Conservation (phyloP, 1,140 invertebrate species). For the Idris sp. region DNA sequence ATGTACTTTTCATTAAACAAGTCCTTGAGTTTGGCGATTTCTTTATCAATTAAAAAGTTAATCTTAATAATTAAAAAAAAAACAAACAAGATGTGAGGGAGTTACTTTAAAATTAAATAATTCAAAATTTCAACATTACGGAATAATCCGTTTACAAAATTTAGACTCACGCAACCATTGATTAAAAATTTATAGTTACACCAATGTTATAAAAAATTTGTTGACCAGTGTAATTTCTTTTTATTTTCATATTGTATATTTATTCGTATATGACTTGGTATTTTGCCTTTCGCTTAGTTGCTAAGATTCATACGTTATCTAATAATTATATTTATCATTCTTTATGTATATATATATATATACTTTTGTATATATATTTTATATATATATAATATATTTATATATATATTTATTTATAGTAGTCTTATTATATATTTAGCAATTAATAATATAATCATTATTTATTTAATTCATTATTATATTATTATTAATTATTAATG, state of each 20-base stretch:
- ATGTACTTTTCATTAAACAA: no score
- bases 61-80: no score
- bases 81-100: no score
- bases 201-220: no score
- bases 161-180: no score
- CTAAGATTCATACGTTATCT: slow-evolving; percentile 73
- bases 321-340: slow-evolving; percentile 73
- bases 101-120: no score
- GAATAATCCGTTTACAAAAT: no score
- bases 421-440: slow-evolving; percentile 75
- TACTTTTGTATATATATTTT: slow-evolving; percentile 56
- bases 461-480: slow-evolving; percentile 74
- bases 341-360: slow-evolving; percentile 56
- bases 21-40: no score
- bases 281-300: slow-evolving; percentile 68
- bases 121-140: no score
- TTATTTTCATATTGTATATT: slow-evolving; percentile 64
- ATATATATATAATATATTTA: slow-evolving; percentile 56
- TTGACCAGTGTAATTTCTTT: no score
- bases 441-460: slow-evolving; percentile 76
- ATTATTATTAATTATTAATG: slow-evolving; percentile 76
- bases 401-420: slow-evolving; percentile 70
- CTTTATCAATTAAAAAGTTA: no score
- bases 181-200: no score
- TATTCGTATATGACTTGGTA: slow-evolving; percentile 72